These are phyloP conservation scores for Polymixis lichenea DNA, from an alignment of 2,888 invertebrate species.

Conservation along the genomic window DNA sequence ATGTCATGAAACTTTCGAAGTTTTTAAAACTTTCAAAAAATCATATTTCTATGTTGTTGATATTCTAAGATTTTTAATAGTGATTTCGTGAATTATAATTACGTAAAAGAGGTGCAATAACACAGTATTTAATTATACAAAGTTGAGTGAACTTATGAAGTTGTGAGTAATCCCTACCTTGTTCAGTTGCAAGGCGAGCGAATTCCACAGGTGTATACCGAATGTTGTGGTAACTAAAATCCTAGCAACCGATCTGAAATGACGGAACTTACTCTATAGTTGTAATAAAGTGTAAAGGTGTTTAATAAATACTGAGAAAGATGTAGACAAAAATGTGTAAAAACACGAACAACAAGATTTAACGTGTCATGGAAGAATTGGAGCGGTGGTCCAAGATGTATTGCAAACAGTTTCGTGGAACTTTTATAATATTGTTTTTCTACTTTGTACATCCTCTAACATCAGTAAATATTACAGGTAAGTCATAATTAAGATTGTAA, in stretches of 20 bases:
- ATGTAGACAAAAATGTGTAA: constrained; percentile 65
- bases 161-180: constrained; percentile 74
- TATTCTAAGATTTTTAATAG: constrained; percentile 8
- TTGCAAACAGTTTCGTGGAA: constrained; percentile 74
- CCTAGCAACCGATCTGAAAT: constrained; percentile 85
- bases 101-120: constrained; percentile 60
- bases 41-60: neutral
- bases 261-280: constrained; percentile 46
- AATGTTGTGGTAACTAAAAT: constrained; percentile 86
- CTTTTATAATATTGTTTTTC: constrained; percentile 73
- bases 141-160: constrained; percentile 88
- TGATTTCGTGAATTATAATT: constrained; percentile 16
- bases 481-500: constrained; percentile 49
- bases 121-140: constrained; percentile 73
- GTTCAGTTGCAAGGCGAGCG: constrained; percentile 77
- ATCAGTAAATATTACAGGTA: constrained; percentile 82
- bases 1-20: constrained; percentile 75
- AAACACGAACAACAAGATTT: constrained; percentile 58
- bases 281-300: constrained; percentile 51
- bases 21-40: constrained; percentile 57
- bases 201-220: constrained; percentile 86
- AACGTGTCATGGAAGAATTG: constrained; percentile 86
- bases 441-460: constrained; percentile 67
- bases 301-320: constrained; percentile 41
- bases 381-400: constrained; percentile 86